Evolutionary conservation across 2,113 vertebrate genomes (phyloP).

Genomic region (Labeo catla): DNA sequence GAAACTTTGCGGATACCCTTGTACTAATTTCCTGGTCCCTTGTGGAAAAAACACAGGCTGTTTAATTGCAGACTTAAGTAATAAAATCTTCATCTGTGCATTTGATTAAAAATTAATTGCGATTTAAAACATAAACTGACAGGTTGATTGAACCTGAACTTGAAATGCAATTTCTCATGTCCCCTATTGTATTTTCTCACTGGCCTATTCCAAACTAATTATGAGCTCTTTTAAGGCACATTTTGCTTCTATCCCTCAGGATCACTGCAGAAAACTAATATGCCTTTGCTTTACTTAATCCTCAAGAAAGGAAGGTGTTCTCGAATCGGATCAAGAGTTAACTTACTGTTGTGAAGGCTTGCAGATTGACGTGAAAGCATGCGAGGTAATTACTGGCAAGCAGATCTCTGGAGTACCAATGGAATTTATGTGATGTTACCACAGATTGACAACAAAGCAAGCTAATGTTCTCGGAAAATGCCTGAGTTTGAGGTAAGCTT

Average conservation of each 20-base stretch:
- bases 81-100: constrained; percentile 60
- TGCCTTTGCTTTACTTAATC: constrained; percentile 24
- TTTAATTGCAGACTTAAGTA: constrained; percentile 43
- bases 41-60: constrained; percentile 20
- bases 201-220: constrained; percentile 52
- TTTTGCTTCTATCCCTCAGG: constrained; percentile 9
- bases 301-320: not conserved
- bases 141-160: constrained; percentile 65
- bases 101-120: constrained; percentile 60
- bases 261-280: constrained; percentile 1
- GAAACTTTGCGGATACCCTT: constrained; percentile 12
- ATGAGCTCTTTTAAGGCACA: constrained; percentile 42
- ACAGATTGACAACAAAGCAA: not conserved
- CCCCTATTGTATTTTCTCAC: constrained; percentile 55
- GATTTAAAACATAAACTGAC: constrained; percentile 63
- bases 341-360: not conserved
- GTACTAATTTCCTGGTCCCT: constrained; percentile 31
- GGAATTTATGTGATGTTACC: constrained; percentile 7
- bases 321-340: not conserved
- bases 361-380: not conserved
- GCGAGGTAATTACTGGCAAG: not conserved
- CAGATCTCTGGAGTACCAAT: not conserved
- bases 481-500: not conserved
- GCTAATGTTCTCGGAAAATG: not conserved
- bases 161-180: constrained; percentile 56